Conservation (phyloP, 1,140 invertebrate species). For the Drosophila chauvacae region DNA sequence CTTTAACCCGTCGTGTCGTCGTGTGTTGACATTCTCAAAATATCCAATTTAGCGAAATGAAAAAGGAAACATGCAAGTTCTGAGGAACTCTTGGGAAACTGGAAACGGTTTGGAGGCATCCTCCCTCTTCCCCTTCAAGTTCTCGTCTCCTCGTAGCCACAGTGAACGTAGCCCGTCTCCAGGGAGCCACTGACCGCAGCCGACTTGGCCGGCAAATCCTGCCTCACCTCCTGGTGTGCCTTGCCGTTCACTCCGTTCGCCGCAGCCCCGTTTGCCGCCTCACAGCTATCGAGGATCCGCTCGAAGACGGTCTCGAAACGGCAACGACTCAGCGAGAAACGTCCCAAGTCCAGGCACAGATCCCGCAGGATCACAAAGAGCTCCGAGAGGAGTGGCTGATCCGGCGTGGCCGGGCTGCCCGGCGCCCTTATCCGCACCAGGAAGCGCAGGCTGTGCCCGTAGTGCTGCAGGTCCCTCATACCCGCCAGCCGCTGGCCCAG, state of each 20-base stretch:
- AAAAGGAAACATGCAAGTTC: background rate
- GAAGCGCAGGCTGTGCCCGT: constrained; percentile 68
- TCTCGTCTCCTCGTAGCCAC: constrained; percentile 74
- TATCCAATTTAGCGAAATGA: background rate
- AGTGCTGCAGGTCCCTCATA: constrained; percentile 64
- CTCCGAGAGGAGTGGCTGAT: constrained; percentile 51
- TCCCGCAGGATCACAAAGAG: constrained; percentile 57
- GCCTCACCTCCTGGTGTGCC: background rate
- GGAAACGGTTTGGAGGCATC: background rate
- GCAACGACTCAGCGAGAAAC: constrained; percentile 70
- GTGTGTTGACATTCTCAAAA: constrained; percentile 3
- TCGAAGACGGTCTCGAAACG: constrained; percentile 79
- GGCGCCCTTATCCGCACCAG: constrained; percentile 42
- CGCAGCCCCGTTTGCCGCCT: constrained; percentile 5
- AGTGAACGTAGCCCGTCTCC: constrained; percentile 70
- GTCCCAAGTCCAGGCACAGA: constrained; percentile 45
- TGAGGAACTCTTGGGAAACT: background rate
- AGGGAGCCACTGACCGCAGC: constrained; percentile 57
- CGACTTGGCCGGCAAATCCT: constrained; percentile 58
- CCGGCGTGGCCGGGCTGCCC: background rate
- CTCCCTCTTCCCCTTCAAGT: constrained; percentile 24
- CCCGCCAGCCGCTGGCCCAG: constrained; percentile 50
- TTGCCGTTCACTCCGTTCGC: constrained; percentile 21
- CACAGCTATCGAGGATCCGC: constrained; percentile 69
- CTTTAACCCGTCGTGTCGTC: background rate